Evolutionary conservation across 2,797 vertebrate genomes (phyloP).

Genomic region (Cynodonichthys magdalenae): DNA sequence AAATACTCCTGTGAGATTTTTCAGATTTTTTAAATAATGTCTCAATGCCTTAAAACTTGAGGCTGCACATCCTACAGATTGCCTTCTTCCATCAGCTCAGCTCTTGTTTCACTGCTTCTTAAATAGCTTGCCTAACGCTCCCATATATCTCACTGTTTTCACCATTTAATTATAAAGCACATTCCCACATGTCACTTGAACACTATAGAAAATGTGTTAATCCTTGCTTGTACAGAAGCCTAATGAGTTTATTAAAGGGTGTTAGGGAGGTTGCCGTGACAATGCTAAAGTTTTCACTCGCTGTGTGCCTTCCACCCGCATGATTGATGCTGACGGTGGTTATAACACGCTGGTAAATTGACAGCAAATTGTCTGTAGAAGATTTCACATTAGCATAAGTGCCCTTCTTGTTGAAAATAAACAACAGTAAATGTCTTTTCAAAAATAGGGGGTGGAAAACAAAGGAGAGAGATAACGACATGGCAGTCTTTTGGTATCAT

Average conservation of each 20-base stretch:
- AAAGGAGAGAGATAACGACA: constrained; percentile 63
- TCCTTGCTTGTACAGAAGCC: constrained; percentile 13
- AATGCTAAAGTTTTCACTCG: constrained; percentile 38
- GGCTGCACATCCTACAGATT: constrained; percentile 1
- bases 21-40: neutral
- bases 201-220: constrained; percentile 8
- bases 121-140: neutral
- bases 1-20: neutral
- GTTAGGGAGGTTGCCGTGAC: constrained; percentile 51
- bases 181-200: constrained; percentile 25
- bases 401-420: constrained; percentile 66
- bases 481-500: constrained; percentile 56
- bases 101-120: neutral
- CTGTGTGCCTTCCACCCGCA: constrained; percentile 41
- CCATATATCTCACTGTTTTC: constrained; percentile 16
- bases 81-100: neutral
- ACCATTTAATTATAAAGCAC: constrained; percentile 31
- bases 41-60: neutral
- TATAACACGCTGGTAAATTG: constrained; percentile 71
- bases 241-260: constrained; percentile 64
- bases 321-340: constrained; percentile 68
- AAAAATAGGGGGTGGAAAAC: constrained; percentile 57
- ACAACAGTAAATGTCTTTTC: constrained; percentile 57
- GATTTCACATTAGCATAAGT: constrained; percentile 73
- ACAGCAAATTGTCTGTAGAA: constrained; percentile 66